Percentiles rank a stretch among this genome's conserved stretches.
phyloP scores from a whole-genome alignment of 2,113 vertebrate species.

The Oryzias curvinotus region DNA sequence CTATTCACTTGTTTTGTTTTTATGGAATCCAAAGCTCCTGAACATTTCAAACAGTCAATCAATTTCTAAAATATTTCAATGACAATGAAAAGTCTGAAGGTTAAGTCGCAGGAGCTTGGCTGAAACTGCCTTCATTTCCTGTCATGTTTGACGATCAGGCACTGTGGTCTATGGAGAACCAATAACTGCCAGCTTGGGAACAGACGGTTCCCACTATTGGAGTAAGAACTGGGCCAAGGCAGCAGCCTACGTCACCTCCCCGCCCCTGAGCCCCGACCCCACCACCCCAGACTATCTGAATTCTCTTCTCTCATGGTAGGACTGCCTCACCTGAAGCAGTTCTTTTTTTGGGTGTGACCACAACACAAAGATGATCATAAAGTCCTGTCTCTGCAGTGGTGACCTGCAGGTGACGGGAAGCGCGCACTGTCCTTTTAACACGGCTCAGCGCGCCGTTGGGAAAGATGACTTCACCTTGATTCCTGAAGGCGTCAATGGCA shows the following conservation, averaged over 20 bases:
- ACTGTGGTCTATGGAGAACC: constrained; percentile 97
- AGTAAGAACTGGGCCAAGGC: constrained; percentile 99
- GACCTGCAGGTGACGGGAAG: constrained; percentile 98
- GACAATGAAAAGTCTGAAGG: no score
- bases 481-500: constrained; percentile 95
- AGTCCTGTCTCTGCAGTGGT: constrained; percentile 73
- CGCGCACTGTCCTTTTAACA: constrained; percentile 96
- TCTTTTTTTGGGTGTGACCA: no score
- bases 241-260: constrained; percentile 94
- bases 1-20: neutral
- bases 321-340: neutral
- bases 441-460: constrained; percentile 95
- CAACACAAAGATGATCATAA: no score
- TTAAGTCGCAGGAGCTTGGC: no score
- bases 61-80: no score
- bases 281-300: constrained; percentile 97
- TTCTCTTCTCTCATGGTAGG: constrained; percentile 95
- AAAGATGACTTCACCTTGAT: constrained; percentile 98
- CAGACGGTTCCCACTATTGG: constrained; percentile 97
- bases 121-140: no score
- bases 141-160: constrained; percentile 68
- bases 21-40: no score
- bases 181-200: constrained; percentile 94
- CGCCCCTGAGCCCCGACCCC: constrained; percentile 93
- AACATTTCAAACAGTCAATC: no score